Evolutionary conservation across 2,797 vertebrate genomes (phyloP), one percentile per base, ranked within the genome.

Genomic region (Hippopotamyrus pictus): DNA sequence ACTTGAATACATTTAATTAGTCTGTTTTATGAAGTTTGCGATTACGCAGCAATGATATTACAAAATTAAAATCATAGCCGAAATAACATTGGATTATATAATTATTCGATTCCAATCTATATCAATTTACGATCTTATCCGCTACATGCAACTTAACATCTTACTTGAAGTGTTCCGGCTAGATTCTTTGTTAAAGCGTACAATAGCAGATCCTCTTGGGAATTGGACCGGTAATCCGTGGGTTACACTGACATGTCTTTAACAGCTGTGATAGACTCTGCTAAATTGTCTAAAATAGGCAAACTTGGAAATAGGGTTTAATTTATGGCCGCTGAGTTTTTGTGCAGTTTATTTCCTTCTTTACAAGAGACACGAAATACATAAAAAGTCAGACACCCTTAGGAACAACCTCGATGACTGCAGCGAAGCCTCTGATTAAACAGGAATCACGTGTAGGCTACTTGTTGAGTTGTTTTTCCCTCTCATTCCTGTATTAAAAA

Each of bases 401-500:
- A 88, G 19, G 33, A 54, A 41, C 46, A 73, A 8, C 59, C 7
- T 11, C 17, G 79, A 50, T 48, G 53, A 84, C 33, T 22, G 41
- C 44, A 48, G 46, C 9, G 53, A 46, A 37, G 37, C 51, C 37
- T 84, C 44, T 19, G 51, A 84, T 62, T 25, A 25, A 44, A 22
- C 11, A 46, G 12, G 51, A 89, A 90, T 91, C 90, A 88, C 90
- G 88, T 92, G 90, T 89, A 85, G n/a, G 48, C 48, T 85, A 88
- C 89, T 69, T 90, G 88, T 92, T 91, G 89, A 73, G 59, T 51
- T 92, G 88, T 91, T 90, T 90, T 89, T 90, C 69, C 65, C 48
- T 79, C 29, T 51, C 65, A 76, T 89, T 44, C 48, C 62, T 48
- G 86, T 89, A 62, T 76, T 89, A 91, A 93, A 91, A 57, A 87